phyloP scores from a whole-genome alignment of 2,797 vertebrate genomes.

The Forpus xanthops region DNA sequence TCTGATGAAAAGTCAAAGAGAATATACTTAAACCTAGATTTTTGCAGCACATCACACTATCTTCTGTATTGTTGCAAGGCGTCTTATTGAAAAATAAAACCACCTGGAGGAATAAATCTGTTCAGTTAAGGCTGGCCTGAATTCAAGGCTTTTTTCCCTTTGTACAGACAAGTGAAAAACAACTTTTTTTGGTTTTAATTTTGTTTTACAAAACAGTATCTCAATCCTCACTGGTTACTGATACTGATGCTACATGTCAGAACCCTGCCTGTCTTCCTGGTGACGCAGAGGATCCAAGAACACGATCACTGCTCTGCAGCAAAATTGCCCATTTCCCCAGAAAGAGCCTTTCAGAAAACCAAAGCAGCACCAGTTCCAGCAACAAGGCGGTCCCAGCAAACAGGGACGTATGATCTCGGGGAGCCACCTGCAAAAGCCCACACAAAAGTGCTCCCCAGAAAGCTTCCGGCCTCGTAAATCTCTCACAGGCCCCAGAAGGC shows the following conservation, averaged over 20 bases:
- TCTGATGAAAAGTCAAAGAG: background rate
- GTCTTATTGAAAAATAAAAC: background rate
- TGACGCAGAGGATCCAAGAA: background rate
- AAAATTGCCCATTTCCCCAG: background rate
- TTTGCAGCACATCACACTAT: background rate
- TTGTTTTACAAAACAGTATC: background rate
- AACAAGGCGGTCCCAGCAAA: background rate
- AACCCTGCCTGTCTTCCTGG: background rate
- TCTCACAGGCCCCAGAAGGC: background rate
- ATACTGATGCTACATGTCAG: background rate
- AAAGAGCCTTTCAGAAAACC: background rate
- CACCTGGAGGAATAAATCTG: background rate
- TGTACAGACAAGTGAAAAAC: background rate
- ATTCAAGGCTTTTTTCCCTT: background rate
- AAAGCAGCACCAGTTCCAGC: background rate
- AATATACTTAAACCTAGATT: background rate
- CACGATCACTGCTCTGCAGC: rapidly evolving
- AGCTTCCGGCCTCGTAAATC: conserved; percentile 31
- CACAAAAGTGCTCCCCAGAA: conserved; percentile 43
- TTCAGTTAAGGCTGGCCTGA: background rate
- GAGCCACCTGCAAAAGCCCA: conserved; percentile 55
- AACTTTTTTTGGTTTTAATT: background rate
- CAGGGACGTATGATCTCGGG: background rate
- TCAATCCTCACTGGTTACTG: rapidly evolving
- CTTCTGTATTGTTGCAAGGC: background rate